phyloP scores from a whole-genome alignment of 2,797 vertebrate genomes.

The Muscicapa striata region DNA sequence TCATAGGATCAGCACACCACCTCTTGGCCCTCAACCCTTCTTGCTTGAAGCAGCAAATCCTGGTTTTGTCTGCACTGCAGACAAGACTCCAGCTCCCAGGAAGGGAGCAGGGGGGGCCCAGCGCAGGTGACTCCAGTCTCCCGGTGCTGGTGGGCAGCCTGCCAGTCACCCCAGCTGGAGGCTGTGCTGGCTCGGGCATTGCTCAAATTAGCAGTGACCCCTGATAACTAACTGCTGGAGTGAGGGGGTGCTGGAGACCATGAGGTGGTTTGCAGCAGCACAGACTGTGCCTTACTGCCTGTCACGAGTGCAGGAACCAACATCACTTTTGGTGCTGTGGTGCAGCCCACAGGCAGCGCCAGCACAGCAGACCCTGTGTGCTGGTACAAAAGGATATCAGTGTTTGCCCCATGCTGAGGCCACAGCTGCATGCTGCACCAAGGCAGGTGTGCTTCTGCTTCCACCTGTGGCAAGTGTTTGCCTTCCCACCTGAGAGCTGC shows the following conservation, averaged over 20 bases:
- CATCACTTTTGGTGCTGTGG: rapidly evolving
- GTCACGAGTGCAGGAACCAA: rapidly evolving
- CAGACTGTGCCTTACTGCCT: neutral
- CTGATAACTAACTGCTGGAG: neutral
- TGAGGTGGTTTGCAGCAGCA: neutral
- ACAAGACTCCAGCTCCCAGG: neutral
- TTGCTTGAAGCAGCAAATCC: neutral
- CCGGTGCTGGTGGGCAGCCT: neutral
- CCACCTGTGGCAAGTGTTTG: rapidly evolving
- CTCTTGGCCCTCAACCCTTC: neutral
- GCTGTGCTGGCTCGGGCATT: neutral
- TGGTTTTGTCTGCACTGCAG: neutral
- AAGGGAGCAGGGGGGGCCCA: neutral
- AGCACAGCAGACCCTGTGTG: neutral
- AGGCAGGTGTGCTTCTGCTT: neutral
- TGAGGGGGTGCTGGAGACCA: neutral
- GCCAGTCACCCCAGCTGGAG: conserved; percentile 12
- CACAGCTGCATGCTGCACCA: rapidly evolving
- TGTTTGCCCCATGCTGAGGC: neutral
- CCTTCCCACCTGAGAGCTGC: neutral
- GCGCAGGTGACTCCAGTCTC: neutral
- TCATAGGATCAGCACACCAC: neutral
- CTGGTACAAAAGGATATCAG: neutral
- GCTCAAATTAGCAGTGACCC: neutral
- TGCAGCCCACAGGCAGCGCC: neutral